Evolutionary conservation across 2,113 vertebrate species (phyloP).

Genomic region (Callipepla squamata): DNA sequence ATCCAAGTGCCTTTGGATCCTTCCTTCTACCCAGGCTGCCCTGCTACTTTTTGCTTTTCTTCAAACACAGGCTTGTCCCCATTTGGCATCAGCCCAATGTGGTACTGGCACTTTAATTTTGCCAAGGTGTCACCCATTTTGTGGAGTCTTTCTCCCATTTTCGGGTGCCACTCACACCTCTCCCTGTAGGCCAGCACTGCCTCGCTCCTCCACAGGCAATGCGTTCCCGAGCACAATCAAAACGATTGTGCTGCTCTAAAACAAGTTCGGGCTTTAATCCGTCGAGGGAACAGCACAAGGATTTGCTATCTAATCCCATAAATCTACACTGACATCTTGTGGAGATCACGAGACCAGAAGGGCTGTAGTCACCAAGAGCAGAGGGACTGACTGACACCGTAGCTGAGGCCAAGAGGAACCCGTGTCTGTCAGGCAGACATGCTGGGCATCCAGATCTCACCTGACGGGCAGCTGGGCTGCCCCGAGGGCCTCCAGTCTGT

Average conservation of each 20-base stretch:
- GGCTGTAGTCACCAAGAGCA: not conserved
- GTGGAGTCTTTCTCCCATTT: not conserved
- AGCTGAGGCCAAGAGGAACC: not conserved
- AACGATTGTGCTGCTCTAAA: slow-evolving; percentile 29
- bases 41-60: not conserved
- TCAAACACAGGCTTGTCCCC: not conserved
- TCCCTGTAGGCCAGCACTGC: fast-evolving
- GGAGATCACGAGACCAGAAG: slow-evolving; percentile 25
- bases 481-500: not conserved
- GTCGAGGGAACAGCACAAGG: not conserved
- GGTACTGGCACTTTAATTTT: fast-evolving
- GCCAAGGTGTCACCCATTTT: not conserved
- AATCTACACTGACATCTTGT: slow-evolving; percentile 74
- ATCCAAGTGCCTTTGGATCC: not conserved
- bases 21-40: not conserved
- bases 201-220: not conserved
- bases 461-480: not conserved
- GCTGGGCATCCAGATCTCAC: too few species aligned
- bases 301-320: slow-evolving; percentile 42
- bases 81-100: not conserved
- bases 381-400: not conserved
- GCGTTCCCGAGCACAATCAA: slow-evolving; percentile 46
- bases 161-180: not conserved
- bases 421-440: not conserved
- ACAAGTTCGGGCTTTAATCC: slow-evolving; percentile 33